These are phyloP conservation scores for Micrasema longulum DNA, from an alignment of 1,140 invertebrate species.

Conservation along the genomic window DNA sequence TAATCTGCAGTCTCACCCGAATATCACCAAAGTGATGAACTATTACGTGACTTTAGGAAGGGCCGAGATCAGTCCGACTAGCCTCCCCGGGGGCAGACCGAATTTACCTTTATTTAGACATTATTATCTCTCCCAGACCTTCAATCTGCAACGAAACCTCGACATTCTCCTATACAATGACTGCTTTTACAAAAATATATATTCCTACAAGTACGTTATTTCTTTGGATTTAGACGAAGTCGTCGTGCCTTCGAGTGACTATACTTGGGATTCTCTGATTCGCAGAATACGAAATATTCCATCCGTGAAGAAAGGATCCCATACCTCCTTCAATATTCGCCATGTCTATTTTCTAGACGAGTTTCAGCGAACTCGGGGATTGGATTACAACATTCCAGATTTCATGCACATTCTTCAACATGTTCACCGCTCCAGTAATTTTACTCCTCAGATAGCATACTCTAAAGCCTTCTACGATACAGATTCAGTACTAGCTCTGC, in stretches of 20 bases:
- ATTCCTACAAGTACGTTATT: constrained; percentile 73
- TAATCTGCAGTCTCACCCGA: constrained; percentile 69
- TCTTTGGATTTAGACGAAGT: constrained; percentile 80
- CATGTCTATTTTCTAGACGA: constrained; percentile 10
- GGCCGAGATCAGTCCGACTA: neutral
- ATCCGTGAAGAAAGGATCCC: neutral
- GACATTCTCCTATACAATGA: constrained; percentile 78
- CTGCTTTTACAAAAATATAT: constrained; percentile 77
- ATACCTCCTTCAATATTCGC: constrained; percentile 7
- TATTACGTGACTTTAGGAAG: constrained; percentile 68
- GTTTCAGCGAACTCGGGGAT: neutral
- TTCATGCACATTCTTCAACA: constrained; percentile 26
- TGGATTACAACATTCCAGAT: neutral
- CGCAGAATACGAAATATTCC: constrained; percentile 52
- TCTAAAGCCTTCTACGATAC: constrained; percentile 25
- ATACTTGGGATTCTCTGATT: constrained; percentile 70
- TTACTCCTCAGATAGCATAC: neutral
- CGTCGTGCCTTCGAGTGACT: constrained; percentile 71
- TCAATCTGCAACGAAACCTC: constrained; percentile 60
- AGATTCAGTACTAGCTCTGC: neutral
- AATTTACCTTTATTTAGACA: constrained; percentile 9
- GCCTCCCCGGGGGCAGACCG: constrained; percentile 2
- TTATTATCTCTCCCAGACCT: constrained; percentile 1
- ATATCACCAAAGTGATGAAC: constrained; percentile 67
- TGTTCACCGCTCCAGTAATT: constrained; percentile 2